These are phyloP conservation scores for Limanda limanda DNA, from an alignment of 2,113 vertebrate species.

Conservation along the genomic window DNA sequence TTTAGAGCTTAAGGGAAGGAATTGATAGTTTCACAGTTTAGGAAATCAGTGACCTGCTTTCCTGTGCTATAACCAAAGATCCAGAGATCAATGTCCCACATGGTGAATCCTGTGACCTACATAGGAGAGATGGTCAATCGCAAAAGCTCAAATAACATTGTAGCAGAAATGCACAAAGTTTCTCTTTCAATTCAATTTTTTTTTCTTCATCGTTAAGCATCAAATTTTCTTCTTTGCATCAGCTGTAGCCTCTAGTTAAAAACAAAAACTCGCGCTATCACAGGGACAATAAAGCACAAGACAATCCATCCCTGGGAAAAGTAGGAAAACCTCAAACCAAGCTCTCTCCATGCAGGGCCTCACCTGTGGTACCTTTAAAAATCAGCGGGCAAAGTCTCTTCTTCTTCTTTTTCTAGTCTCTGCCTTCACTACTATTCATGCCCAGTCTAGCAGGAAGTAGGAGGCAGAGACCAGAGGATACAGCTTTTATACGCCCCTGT, in stretches of 20 bases:
- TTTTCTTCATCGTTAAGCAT: not conserved
- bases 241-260: not conserved
- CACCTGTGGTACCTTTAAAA: slow-evolving; percentile 63
- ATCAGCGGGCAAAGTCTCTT: slow-evolving; percentile 23
- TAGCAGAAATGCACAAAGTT: slow-evolving; percentile 1
- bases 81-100: slow-evolving; percentile 72
- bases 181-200: not conserved
- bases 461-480: slow-evolving; percentile 10
- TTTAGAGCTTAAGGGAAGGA: slow-evolving; percentile 50
- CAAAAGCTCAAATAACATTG: slow-evolving; percentile 10
- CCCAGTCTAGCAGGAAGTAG: slow-evolving; percentile 32
- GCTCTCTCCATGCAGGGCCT: slow-evolving; percentile 3
- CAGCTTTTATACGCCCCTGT: slow-evolving; percentile 73
- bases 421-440: slow-evolving; percentile 44
- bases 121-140: slow-evolving; percentile 41
- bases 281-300: not conserved
- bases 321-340: not conserved
- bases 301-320: too few relatives aligned
- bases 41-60: slow-evolving; percentile 70
- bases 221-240: not conserved
- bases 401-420: slow-evolving; percentile 20
- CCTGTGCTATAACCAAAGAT: slow-evolving; percentile 44
- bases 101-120: slow-evolving; percentile 63
- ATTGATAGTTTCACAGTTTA: slow-evolving; percentile 55
- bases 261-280: not conserved